Evolutionary conservation across 2,797 vertebrate genomes (phyloP), one percentile per base, ranked within the genome.

Genomic region (Acrocephalus scirpaceus): DNA sequence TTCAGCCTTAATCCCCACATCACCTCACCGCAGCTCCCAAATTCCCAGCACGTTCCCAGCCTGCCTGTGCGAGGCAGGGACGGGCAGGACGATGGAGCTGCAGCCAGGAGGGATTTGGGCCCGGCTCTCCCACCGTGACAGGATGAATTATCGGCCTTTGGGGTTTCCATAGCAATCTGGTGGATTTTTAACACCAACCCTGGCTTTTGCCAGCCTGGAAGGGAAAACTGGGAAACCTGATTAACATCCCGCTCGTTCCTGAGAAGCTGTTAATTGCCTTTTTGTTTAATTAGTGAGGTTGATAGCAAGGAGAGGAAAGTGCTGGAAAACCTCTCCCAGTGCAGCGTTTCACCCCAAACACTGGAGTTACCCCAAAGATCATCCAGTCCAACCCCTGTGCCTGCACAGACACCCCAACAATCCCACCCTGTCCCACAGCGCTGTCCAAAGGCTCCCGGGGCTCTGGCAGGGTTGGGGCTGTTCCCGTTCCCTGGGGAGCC

Each of bases 361-460:
- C 10, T 12, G 27, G 16, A 8, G 8, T 60, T 45, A 40, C 18
- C 51, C 58, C n/a, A 1, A 30, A 45, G 27, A 53, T 4, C n/a
- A 30, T 9, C 38, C 10, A 51, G 16, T 7, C 8, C 74, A 42
- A 4, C 17, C 1, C 25, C 21, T 3, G 65, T 14, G 9, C 42
- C 84, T 50, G 58, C 36, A 12, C n/a, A 32, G 36, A 23, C 74
- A 34, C 40, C 57, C 50, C 74, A 50, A 11, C 22, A 65, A 44
- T 10, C 48, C 57, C 40, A 8, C 4, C 23, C 29, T 25, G n/a
- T 4, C 30, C 51, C 22, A 6, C 8, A 56, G 69, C 0, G 0
- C 1, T 13, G 2, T 29, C 72, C 56, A 5, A 42, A 47, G 1
- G 5, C 26, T 64, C 32, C 47, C 7, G 62, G 18, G 60, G 72